Evolutionary conservation across 30 jellyfish, hydroid and myxozoan species (phyloP), one percentile per base, ranked within the genome.

Genomic region (Catostylus mosaicus): DNA sequence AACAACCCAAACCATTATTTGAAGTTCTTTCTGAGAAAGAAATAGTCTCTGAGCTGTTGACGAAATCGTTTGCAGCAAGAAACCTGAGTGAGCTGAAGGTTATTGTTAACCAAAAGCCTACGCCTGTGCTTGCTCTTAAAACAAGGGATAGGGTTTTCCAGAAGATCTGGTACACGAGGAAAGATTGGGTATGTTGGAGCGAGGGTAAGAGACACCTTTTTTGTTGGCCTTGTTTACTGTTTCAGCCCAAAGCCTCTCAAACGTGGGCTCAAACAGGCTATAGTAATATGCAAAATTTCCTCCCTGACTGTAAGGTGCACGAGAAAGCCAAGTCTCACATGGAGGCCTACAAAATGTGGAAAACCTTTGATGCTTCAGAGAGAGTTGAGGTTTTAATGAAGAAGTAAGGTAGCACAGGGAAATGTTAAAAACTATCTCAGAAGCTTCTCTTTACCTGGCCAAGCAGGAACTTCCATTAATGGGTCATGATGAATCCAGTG

Each of bases 221-320:
- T 50, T 67, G 77, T 46, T 80, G 91, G 87, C 89, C 85, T 5
- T 79, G 90, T 79, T 79, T 79, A 52, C 86, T 79, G 3, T 79
- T 79, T 64, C 20, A 48, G 27, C 40, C 84, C 38, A 50, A 73
- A 30, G 10, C 9, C 5, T 77, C 84, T 1, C 83, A 80, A 46
- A 62, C 83, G 1, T 65, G 90, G 90, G 34, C 90, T 3, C 67
- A 33, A 62, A 59, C 83, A 11, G 89, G 89, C 66, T 77, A 56
- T 34, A 3, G 1, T 1, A 77, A 77, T 30, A 77, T 77, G 89
- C 26, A 75, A 65, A 20, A 50, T 52, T 75, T 75, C 51, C 51
- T 75, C 40, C 46, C 57, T n/a, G 86, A 75, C 52, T 75, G 86
- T 36, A 61, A 33, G 38, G 56, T 9, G 89, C 62, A 77, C 67